Percentiles rank a stretch among this genome's conserved stretches.
Evolutionary conservation across 2,888 invertebrate species (phyloP).

Genomic region (Nomada fabriciana): DNA sequence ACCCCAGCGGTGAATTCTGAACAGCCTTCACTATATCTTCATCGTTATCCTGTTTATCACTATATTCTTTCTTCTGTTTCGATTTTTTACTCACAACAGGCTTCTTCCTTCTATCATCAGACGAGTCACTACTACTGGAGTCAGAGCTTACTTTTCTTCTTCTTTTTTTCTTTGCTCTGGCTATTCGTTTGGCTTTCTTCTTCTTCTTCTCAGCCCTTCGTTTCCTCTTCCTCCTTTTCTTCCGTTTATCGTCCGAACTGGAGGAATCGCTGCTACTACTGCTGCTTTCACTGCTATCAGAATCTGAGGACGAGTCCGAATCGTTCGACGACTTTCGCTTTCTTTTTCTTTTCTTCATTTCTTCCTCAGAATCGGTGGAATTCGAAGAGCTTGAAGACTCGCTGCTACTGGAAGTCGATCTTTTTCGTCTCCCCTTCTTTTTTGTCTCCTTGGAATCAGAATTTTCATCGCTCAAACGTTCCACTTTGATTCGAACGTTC

Average conservation of each 20-base stretch:
- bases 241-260: slow-evolving; percentile 71
- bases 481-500: slow-evolving; percentile 78
- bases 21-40: slow-evolving; percentile 44
- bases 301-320: slow-evolving; percentile 73
- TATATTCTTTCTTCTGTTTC: slow-evolving; percentile 33
- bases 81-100: slow-evolving; percentile 48
- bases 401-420: slow-evolving; percentile 72
- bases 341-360: slow-evolving; percentile 39
- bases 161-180: slow-evolving; percentile 75
- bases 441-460: slow-evolving; percentile 56
- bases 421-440: slow-evolving; percentile 63
- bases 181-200: slow-evolving; percentile 74
- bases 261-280: slow-evolving; percentile 78
- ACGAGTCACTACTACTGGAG: slow-evolving; percentile 79
- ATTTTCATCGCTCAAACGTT: slow-evolving; percentile 76
- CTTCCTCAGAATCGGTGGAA: slow-evolving; percentile 72
- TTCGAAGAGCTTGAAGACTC: slow-evolving; percentile 75
- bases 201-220: slow-evolving; percentile 71
- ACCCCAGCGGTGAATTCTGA: slow-evolving; percentile 46
- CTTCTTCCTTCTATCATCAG: slow-evolving; percentile 68
- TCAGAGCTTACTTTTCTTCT: slow-evolving; percentile 72
- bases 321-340: slow-evolving; percentile 59
- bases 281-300: slow-evolving; percentile 76
- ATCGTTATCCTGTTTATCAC: slow-evolving; percentile 36
- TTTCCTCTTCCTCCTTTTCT: slow-evolving; percentile 68